Base-by-base conservation (phyloP, 2,797 vertebrate species). In the Loris lydekkerianus region DNA sequence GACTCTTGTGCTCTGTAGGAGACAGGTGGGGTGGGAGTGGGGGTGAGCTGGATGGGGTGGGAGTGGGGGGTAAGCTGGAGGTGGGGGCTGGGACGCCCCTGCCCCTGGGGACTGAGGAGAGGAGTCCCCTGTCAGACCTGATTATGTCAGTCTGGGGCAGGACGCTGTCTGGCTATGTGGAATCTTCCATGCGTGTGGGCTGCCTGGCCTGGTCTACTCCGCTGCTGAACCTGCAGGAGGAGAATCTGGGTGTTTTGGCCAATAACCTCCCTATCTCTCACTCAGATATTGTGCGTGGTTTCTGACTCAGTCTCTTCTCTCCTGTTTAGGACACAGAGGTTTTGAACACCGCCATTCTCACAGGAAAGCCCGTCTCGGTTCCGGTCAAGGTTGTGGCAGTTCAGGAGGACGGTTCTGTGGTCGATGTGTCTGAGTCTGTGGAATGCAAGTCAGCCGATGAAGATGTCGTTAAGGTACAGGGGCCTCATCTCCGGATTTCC, bases 321-420 rank as follows among this genome's bases (percentile, higher is more conserved):
- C 92, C 46, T 0, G 5, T 0, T 6, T 94, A 99, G 99, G 98
- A 99, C 95, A 98, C 98, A 0, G 99, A 99, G 10, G 95, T 99
- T 75, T 97, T 99, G 13, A 99, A 99, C 96, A 99, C 98, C 0
- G 99, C 99, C 91, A 97, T 99, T 31, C 98, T 99, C 89, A 99
- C 99, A 0, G 98, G 99, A 31, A 98, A 98, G 17, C 97, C 88
- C 0, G 98, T 99, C 73, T 96, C 98, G 0, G 97, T 99, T 56
- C 98, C 99, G 0, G 98, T 99, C 93, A 98, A 98, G 97, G 98
- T 99, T 0, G 97, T 99, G 2, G 99, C 98, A 0, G 98, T 99
- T 78, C 95, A 98, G 67, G 98, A 99, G 96, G 98, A 99, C 1
- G 98, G 98, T 0, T 98, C 98, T 0, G 98, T 99, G 93, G 98